These are phyloP conservation scores for Rhaphigaster nebulosa DNA, from an alignment of 2,888 invertebrate genomes.

Conservation along the genomic window DNA sequence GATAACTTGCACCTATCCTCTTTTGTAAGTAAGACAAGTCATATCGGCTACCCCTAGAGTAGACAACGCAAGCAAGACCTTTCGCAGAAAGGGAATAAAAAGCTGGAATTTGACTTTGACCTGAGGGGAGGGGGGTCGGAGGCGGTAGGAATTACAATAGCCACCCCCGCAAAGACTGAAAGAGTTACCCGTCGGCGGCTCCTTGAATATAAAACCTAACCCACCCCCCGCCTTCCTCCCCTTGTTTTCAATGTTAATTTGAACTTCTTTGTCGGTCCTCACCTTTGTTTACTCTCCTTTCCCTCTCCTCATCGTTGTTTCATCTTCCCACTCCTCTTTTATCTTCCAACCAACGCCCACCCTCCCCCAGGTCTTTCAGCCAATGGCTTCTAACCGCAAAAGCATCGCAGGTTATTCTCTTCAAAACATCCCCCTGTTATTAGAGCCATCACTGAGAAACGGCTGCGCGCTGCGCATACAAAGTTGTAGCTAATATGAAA, in stretches of 20 bases:
- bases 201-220: conserved; percentile 32
- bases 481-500: conserved; percentile 1
- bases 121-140: neutral
- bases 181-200: conserved; percentile 47
- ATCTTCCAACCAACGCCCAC: neutral
- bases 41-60: neutral
- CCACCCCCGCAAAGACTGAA: conserved; percentile 48
- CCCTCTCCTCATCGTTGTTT: conserved; percentile 30
- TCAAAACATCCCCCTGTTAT: conserved; percentile 14
- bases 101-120: conserved; percentile 32
- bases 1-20: neutral
- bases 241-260: conserved; percentile 57
- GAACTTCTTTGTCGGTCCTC: conserved; percentile 52
- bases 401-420: neutral
- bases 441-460: neutral
- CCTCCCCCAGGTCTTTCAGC: neutral
- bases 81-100: conserved; percentile 13
- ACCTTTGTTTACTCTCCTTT: conserved; percentile 56
- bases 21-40: neutral
- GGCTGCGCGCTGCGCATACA: neutral
- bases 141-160: conserved; percentile 47
- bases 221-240: neutral
- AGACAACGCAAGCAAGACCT: neutral
- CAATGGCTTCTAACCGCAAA: conserved; percentile 48
- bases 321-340: conserved; percentile 33